A percentile compares a stretch with the other conserved stretches of the same genome.
phyloP scores from a whole-genome alignment of 1,140 invertebrate genomes.

The Drosophila persimilis region DNA sequence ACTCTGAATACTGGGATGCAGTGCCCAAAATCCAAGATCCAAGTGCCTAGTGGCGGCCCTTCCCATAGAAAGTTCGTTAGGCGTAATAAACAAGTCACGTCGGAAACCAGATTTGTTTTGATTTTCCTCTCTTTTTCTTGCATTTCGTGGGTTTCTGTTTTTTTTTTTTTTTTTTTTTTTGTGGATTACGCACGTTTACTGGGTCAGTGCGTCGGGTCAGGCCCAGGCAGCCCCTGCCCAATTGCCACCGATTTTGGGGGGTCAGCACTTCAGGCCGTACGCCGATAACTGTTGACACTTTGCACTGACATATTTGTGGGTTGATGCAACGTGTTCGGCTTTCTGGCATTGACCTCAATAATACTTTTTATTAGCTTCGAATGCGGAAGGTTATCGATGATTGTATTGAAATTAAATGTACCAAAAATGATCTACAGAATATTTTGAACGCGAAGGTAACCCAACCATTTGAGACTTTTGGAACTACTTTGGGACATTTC shows the following conservation, averaged over 20 bases:
- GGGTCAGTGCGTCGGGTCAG: conserved; percentile 42
- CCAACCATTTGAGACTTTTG: neutral
- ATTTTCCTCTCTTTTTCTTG: conserved; percentile 7
- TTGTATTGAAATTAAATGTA: neutral
- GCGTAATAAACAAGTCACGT: conserved; percentile 72
- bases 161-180: conserved; percentile 26
- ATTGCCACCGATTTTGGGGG: conserved; percentile 4
- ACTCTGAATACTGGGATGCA: conserved; percentile 1
- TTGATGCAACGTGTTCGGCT: too few relatives aligned
- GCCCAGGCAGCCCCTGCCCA: neutral
- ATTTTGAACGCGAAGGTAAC: neutral
- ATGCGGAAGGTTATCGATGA: conserved; percentile 15
- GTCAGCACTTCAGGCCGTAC: neutral
- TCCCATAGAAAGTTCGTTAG: conserved; percentile 70
- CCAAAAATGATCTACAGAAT: neutral
- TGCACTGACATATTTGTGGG: neutral
- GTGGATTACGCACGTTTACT: conserved; percentile 62
- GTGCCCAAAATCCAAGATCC: conserved; percentile 32
- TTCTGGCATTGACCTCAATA: conserved; percentile 23
- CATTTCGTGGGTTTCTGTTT: conserved; percentile 10
- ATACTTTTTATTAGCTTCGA: neutral
- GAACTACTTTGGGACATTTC: too few relatives aligned
- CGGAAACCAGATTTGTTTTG: conserved; percentile 61
- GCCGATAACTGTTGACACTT: conserved; percentile 9
- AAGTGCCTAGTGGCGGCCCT: conserved; percentile 49